Conservation (phyloP, 2,888 invertebrate species). For the Acanthococcus lagerstroemiae region DNA sequence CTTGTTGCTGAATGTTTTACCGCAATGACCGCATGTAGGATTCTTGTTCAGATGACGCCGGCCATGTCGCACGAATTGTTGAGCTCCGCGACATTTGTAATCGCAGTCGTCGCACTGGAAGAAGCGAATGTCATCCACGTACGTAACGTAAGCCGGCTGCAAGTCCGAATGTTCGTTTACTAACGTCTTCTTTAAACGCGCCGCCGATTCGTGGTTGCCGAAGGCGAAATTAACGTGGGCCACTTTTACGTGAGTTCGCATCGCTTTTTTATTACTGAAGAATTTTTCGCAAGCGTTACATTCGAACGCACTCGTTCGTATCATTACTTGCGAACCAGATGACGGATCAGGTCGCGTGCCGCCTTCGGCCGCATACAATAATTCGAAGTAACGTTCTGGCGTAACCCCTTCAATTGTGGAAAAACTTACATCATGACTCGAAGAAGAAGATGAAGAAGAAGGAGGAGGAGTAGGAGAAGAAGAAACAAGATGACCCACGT, state of each 20-base stretch:
- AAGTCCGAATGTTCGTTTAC: neutral
- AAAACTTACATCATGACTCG: too few relatives aligned
- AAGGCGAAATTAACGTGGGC: neutral
- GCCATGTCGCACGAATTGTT: neutral
- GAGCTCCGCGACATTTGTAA: neutral
- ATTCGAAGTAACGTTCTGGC: too few relatives aligned
- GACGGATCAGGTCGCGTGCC: too few relatives aligned
- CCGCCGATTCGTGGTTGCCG: neutral
- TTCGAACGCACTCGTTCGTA: too few relatives aligned
- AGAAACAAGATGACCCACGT: too few relatives aligned
- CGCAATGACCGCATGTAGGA: neutral
- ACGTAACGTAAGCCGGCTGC: neutral
- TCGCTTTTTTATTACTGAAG: neutral
- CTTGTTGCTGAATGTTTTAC: neutral
- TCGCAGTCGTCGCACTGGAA: conserved; percentile 3
- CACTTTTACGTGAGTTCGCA: neutral
- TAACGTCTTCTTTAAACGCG: too few relatives aligned
- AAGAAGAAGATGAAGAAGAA: too few relatives aligned
- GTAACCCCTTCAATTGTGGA: too few relatives aligned
- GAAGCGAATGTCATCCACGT: neutral
- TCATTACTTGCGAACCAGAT: too few relatives aligned
- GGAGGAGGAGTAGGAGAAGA: too few relatives aligned
- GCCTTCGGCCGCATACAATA: too few relatives aligned
- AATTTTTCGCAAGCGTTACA: too few relatives aligned
- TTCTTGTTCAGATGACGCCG: neutral